Percentiles rank a stretch among this genome's conserved stretches.
phyloP scores from a whole-genome alignment of 2,888 invertebrate genomes.

The Coleophora flavipennella region DNA sequence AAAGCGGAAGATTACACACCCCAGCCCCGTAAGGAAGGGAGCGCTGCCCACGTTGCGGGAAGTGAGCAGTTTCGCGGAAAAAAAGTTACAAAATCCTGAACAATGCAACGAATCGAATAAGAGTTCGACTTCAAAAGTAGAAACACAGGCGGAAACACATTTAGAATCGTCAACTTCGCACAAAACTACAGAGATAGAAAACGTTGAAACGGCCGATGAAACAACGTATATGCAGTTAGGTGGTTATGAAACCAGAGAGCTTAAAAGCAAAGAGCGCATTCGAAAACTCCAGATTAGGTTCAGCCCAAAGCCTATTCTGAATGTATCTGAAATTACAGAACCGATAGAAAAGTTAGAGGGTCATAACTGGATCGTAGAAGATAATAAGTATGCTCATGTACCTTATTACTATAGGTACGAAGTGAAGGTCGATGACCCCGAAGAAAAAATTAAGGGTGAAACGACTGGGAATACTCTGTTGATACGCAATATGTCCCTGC shows the following conservation, averaged over 20 bases:
- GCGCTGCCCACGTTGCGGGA: neutral
- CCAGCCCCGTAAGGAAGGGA: no score
- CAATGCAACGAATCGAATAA: neutral
- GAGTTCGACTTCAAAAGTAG: neutral
- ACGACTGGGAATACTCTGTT: conserved; percentile 18
- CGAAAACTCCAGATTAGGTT: conserved; percentile 20
- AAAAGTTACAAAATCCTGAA: neutral
- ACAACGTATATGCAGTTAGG: no score
- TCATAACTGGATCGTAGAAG: conserved; percentile 29
- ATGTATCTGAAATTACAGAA: conserved; percentile 21
- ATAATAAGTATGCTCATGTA: conserved; percentile 7
- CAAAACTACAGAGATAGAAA: neutral
- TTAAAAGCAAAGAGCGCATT: neutral
- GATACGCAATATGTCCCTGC: conserved; percentile 28
- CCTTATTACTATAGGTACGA: neutral
- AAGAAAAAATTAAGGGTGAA: neutral
- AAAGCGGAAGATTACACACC: conserved; percentile 17
- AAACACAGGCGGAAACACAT: neutral
- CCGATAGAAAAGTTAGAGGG: conserved; percentile 27
- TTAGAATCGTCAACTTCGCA: no score
- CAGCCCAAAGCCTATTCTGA: conserved; percentile 7
- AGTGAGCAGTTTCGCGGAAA: neutral
- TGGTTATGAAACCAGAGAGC: no score
- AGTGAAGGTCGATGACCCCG: conserved; percentile 5
- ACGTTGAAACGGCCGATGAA: neutral